Conservation (phyloP, 2,113 vertebrate species). For the Thermophis baileyi region DNA sequence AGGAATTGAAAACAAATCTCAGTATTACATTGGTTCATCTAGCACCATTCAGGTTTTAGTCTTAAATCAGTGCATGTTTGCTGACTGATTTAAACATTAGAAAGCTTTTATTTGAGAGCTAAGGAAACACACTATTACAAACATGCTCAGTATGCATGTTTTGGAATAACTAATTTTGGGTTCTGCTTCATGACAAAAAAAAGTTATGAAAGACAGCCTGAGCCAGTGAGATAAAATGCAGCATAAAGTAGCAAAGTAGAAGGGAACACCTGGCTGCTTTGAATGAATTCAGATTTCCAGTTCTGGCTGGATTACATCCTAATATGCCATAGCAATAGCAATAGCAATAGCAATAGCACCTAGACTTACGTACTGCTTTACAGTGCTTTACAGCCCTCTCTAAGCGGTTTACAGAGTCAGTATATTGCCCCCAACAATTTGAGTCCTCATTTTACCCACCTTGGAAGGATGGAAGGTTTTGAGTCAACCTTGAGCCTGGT, state of each 20-base stretch:
- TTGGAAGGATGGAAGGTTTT: too few species aligned
- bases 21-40: conserved; percentile 22
- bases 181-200: neutral
- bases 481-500: too few species aligned
- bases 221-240: neutral
- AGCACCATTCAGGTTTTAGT: conserved; percentile 3
- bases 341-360: neutral
- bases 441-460: too few species aligned
- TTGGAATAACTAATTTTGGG: neutral
- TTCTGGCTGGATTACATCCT: neutral
- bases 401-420: too few species aligned
- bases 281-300: neutral
- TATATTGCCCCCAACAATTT: too few species aligned
- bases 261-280: neutral
- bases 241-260: neutral
- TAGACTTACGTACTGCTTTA: too few species aligned
- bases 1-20: neutral
- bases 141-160: conserved; percentile 18
- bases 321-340: neutral
- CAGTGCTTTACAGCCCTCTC: too few species aligned
- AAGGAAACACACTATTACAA: conserved; percentile 16
- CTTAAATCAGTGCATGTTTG: conserved; percentile 20
- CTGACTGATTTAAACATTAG: conserved; percentile 20
- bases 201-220: neutral
- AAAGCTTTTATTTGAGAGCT: conserved; percentile 24